Evolutionary conservation across 2,113 vertebrate species (phyloP), one percentile per base, ranked within the genome.

Genomic region (Paratilapia polleni): DNA sequence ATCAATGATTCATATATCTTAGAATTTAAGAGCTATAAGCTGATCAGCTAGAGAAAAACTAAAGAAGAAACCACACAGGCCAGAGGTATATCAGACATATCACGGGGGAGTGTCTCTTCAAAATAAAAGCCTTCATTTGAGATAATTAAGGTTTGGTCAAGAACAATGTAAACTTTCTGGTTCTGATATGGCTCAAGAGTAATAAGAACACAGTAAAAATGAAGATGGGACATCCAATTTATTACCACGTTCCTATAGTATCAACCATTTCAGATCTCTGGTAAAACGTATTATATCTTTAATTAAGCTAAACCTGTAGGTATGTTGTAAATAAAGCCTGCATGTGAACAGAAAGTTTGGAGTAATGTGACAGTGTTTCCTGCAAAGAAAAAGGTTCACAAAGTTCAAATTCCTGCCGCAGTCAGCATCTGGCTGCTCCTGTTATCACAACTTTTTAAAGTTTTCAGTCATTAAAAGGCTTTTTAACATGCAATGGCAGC

Each of bases 381-480:
- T 24, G 28, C 22, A 58, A 74, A 70, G 22, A 28, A 17, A 81
- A 82, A 82, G 54, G 47, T 58, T 78, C 68, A 59, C 4, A 7
- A 26, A 56, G 80, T 38, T 83, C 10, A 62, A 15, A 61, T 66
- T 60, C 22, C 60, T 60, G 47, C 78, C 52, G 36, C 61, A 54
- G 28, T 17, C 4, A 38, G 22, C 47, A 59, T 59, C 56, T 47
- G 34, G 75, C 19, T 28, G 43, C 57, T 77, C 36, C 20, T 14
- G 20, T 60, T 58, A 38, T 28, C 17, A 61, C 3, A 78, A 8
- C 38, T 49, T 60, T 5, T 64, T 10, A 19, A 70, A 0, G 24
- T 28, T 70, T 70, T 49, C 41, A 17, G 12, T 70, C 47, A 52
- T 52, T 49, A 3, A 70, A 70, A 24, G 3, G 26, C 47, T 49